Evolutionary conservation across 2,797 vertebrate species (phyloP).

Genomic region (Echeneis naucrates): DNA sequence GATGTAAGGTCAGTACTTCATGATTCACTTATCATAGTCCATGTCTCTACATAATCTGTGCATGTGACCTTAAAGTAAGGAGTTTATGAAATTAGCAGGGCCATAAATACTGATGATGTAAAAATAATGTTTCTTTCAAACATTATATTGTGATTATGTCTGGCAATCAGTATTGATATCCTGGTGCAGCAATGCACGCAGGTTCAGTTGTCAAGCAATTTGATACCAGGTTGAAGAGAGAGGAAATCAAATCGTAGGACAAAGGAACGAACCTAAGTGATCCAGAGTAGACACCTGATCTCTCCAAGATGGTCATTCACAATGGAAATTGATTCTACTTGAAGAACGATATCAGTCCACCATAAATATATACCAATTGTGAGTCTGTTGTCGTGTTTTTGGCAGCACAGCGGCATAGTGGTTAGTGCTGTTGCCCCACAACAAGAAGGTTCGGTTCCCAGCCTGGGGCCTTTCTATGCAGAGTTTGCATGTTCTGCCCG

Average conservation of each 20-base stretch:
- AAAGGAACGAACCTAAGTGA: conserved; percentile 36
- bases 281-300: conserved; percentile 63
- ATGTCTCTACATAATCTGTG: conserved; percentile 64
- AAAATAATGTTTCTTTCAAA: conserved; percentile 59
- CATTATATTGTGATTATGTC: conserved; percentile 65
- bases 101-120: conserved; percentile 76
- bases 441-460: no score
- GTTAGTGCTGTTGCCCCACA: no score
- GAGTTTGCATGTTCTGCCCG: no score
- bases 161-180: conserved; percentile 65
- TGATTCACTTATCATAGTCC: conserved; percentile 41
- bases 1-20: conserved; percentile 34
- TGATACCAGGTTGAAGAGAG: conserved; percentile 55
- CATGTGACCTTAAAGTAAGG: conserved; percentile 61
- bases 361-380: background rate
- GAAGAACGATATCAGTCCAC: background rate
- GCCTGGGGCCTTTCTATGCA: no score
- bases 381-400: background rate
- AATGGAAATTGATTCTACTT: conserved; percentile 20
- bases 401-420: no score
- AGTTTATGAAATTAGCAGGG: conserved; percentile 65
- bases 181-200: conserved; percentile 27
- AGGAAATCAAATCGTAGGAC: conserved; percentile 68
- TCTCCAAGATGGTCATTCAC: conserved; percentile 17
- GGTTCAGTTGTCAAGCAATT: conserved; percentile 65